Percentiles rank a stretch among this genome's conserved stretches.
phyloP scores from a whole-genome alignment of 92 coral and sea anemone species.

The Zoanthus gigantus region DNA sequence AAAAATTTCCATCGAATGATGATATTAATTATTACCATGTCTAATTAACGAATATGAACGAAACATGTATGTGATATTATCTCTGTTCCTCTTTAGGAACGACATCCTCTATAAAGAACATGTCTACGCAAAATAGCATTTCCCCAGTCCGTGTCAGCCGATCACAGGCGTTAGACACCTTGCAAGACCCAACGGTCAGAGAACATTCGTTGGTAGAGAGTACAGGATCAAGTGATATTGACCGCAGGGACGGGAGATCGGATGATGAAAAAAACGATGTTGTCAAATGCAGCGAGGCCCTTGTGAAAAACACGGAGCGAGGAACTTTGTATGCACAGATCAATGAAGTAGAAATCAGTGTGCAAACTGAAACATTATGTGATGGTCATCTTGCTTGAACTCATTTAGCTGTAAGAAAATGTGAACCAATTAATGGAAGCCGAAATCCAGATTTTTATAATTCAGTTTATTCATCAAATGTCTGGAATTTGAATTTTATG shows the following conservation, averaged over 20 bases:
- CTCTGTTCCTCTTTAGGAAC: background rate
- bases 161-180: conserved; percentile 75
- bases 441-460: background rate
- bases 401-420: conserved; percentile 28
- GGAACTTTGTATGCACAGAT: conserved; percentile 62
- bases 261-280: background rate
- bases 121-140: background rate
- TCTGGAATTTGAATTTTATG: no score
- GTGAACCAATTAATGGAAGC: background rate
- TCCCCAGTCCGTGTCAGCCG: conserved; percentile 70
- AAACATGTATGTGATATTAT: background rate
- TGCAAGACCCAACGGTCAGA: conserved; percentile 52
- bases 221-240: conserved; percentile 34
- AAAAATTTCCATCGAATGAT: no score
- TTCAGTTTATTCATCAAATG: no score
- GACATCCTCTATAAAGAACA: conserved; percentile 23
- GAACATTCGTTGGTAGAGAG: conserved; percentile 17
- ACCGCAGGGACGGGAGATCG: conserved; percentile 1
- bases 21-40: no score
- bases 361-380: conserved; percentile 42
- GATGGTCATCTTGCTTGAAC: conserved; percentile 18
- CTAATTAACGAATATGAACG: no score
- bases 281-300: background rate
- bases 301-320: conserved; percentile 61
- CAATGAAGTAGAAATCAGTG: conserved; percentile 72